phyloP scores from a whole-genome alignment of 2,888 invertebrate genomes.

The Eumerus sabulonum region DNA sequence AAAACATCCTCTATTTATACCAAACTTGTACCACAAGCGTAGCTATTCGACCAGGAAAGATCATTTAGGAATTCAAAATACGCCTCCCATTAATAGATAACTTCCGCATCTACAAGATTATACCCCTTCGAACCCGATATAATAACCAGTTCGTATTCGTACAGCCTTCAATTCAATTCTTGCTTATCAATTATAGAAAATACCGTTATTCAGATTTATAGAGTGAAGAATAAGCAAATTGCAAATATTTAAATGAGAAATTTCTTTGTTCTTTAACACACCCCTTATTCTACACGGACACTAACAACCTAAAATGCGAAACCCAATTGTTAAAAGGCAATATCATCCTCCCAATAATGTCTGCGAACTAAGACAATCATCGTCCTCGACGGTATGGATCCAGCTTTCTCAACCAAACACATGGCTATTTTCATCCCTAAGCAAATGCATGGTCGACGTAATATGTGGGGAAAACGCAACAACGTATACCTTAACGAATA shows the following conservation, averaged over 20 bases:
- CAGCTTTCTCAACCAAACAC: constrained; percentile 5
- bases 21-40: constrained; percentile 10
- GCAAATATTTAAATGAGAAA: constrained; percentile 7
- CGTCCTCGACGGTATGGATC: not conserved
- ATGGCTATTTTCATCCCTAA: constrained; percentile 13
- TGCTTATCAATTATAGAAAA: constrained; percentile 9
- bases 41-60: not conserved
- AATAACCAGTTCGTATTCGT: constrained; percentile 5
- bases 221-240: constrained; percentile 5
- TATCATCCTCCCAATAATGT: not conserved
- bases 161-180: constrained; percentile 11
- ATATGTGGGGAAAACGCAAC: not conserved
- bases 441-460: not conserved
- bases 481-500: not conserved
- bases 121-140: constrained; percentile 11
- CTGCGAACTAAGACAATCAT: constrained; percentile 7
- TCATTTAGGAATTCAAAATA: constrained; percentile 7
- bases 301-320: constrained; percentile 8
- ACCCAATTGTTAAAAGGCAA: constrained; percentile 7
- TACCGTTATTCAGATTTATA: constrained; percentile 2
- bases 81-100: not conserved
- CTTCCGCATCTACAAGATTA: not conserved
- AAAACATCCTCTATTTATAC: not conserved
- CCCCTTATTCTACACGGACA: constrained; percentile 2
- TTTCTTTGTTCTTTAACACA: constrained; percentile 17